Evolutionary conservation across 2,888 invertebrate genomes (phyloP), one percentile per base, ranked within the genome.

Genomic region (Noctua pronuba): DNA sequence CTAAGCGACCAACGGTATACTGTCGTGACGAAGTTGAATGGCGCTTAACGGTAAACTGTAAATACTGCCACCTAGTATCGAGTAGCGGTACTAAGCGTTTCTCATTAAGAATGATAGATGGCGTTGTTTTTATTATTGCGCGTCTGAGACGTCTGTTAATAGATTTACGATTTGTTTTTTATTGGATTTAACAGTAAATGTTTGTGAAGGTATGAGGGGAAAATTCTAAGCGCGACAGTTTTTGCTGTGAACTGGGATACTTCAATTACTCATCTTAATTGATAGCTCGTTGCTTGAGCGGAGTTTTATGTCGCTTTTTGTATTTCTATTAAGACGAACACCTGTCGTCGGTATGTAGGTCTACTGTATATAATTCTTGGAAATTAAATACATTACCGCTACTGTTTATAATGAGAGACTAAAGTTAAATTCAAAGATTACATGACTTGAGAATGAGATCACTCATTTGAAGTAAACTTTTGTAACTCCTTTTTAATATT

Each of bases 51-150:
- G 92, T 90, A 89, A 84, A 89, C 80, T 87, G 88, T 88, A 90
- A 93, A 92, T 93, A 93, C 91, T 93, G 95, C 94, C 96, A 95
- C 92, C 96, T 95, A 94, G 95, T 93, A 93, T 89, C 90, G 91
- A 88, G 89, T 96, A 96, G 95, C 95, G 95, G 95, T 95, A 95
- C 91, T 90, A 89, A 87, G 89, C 80, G 92, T 88, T 94, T 94
- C 92, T 91, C 92, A 91, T 89, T 90, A 90, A 80, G 81, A 88
- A 84, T 90, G 88, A 93, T 92, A 94, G 95, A 93, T 94, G 92
- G 91, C 92, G 89, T 41, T 89, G 86, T 90, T 91, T 91, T 90
- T 91, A 84, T 83, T 84, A 80, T 73, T 79, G 75, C 75, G 77
- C 62, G 21, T 60, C 73, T 76, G 44, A 64, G 68, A 83, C 49